Base-by-base conservation (phyloP, 1,140 invertebrate species). In the Papilio glaucus region DNA sequence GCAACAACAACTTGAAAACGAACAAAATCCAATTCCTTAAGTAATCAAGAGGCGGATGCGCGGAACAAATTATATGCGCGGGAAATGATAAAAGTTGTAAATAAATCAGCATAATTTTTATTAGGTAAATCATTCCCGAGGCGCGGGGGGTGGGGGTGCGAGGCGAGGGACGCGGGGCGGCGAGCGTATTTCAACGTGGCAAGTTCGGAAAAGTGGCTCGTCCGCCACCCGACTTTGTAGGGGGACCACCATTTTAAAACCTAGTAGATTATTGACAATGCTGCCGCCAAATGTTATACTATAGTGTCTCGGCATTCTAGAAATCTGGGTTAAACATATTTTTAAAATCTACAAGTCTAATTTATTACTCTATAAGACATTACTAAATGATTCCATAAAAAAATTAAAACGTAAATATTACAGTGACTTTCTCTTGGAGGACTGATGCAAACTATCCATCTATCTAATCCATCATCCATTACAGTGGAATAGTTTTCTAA, bases 21-120 rank as follows among this genome's bases (percentile, higher is more conserved):
- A 69, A 53, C 15, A 69, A 49, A 69, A 69, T 69, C 45, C 45
- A 69, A 69, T 69, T 69, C 67, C 67, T 76, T 71, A 76, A 73
- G 76, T 77, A 78, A 77, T 73, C 75, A 72, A 80, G 74, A 73
- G 70, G 63, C 39, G 62, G 67, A 69, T 69, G 45, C 71, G 60
- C 67, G 68, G 62, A 60, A 73, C 73, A 76, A 82, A 80, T 78
- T 76, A 72, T 77, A 72, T 71, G 78, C 77, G 75, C 49, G 72
- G 79, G 73, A 75, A 83, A 81, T 86, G 80, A 82, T 74, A 72
- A 84, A 85, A 84, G 72, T 87, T 83, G 42, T 87, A 86, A 88
- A 75, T 86, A 72, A 80, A 86, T 88, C 82, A 86, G 80, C 86
- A 88, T 88, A 88, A 87, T 87, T 87, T 86, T 88, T 88, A 87